Evolutionary conservation across 2,888 invertebrate species (phyloP).

Genomic region (Andrena camellia): DNA sequence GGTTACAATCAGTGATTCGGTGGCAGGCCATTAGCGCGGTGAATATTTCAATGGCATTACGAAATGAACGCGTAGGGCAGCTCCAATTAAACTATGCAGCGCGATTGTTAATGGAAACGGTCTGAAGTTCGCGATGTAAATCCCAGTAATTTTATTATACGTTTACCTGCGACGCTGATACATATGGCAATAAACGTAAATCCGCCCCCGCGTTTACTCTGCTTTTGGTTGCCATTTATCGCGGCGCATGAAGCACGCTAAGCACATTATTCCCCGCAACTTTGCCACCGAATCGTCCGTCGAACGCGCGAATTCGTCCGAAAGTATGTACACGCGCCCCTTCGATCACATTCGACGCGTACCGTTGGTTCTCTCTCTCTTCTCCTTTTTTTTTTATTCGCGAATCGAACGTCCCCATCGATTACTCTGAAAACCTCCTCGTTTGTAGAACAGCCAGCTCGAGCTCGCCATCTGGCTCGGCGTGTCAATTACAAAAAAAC

Average conservation of each 20-base stretch:
- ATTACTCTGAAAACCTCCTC: slow-evolving; percentile 66
- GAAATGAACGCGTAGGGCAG: slow-evolving; percentile 1
- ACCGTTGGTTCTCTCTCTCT: background rate
- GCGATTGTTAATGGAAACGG: slow-evolving; percentile 38
- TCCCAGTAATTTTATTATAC: slow-evolving; percentile 46
- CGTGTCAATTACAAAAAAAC: slow-evolving; percentile 71
- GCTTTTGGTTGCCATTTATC: slow-evolving; percentile 48
- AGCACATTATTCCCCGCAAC: slow-evolving; percentile 45
- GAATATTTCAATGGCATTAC: slow-evolving; percentile 27
- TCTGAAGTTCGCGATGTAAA: slow-evolving; percentile 47
- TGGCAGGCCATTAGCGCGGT: slow-evolving; percentile 10
- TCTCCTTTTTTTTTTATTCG: background rate
- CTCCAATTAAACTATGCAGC: slow-evolving; percentile 16
- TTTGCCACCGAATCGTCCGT: slow-evolving; percentile 20
- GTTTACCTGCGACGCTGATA: slow-evolving; percentile 43
- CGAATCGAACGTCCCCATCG: slow-evolving; percentile 52
- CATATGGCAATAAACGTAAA: slow-evolving; percentile 45
- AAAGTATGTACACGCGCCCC: slow-evolving; percentile 6
- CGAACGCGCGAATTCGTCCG: slow-evolving; percentile 1
- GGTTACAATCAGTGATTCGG: slow-evolving; percentile 11
- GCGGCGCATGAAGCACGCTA: slow-evolving; percentile 51
- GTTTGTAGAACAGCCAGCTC: slow-evolving; percentile 63
- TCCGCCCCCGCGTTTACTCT: slow-evolving; percentile 33
- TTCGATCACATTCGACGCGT: background rate
- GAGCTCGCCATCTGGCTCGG: slow-evolving; percentile 66